These are phyloP conservation scores for Paracentrotus lividus DNA, from an alignment of 53 echinoderm and acorn worm species.

Conservation along the genomic window DNA sequence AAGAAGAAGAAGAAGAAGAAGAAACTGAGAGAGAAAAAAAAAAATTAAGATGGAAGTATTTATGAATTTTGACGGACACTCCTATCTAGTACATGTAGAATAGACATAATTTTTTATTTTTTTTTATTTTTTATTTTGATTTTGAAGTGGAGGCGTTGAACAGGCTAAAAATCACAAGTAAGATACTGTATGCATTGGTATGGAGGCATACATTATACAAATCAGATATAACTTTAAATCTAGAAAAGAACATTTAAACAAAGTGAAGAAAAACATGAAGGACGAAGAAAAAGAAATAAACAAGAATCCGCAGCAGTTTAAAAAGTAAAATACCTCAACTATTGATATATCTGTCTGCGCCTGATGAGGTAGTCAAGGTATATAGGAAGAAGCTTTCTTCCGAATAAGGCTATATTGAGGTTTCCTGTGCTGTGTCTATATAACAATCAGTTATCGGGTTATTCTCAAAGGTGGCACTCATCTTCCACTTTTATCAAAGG, in stretches of 20 bases:
- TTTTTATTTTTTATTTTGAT: no score
- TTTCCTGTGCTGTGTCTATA: background rate
- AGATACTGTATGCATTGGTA: no score
- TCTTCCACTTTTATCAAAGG: constrained; percentile 10
- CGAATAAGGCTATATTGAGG: constrained; percentile 36
- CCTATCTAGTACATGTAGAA: no score
- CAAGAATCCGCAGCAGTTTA: background rate
- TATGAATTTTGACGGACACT: no score
- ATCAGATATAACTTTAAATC: no score
- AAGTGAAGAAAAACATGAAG: background rate
- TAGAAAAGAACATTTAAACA: background rate
- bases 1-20: background rate
- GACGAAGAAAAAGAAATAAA: background rate
- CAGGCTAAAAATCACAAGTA: no score
- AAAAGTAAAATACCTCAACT: background rate
- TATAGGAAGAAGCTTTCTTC: constrained; percentile 16
- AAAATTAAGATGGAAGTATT: background rate
- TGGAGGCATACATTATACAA: no score
- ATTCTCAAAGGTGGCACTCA: constrained; percentile 6
- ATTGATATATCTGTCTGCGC: constrained; percentile 25
- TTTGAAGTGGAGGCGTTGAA: no score
- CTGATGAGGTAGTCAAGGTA: background rate
- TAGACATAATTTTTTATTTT: no score
- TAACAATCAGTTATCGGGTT: background rate
- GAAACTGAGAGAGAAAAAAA: no score